Percentiles rank a stretch among this genome's conserved stretches.
Conservation (phyloP, 1,140 invertebrate genomes). For the Parasteatoda tepidariorum region DNA sequence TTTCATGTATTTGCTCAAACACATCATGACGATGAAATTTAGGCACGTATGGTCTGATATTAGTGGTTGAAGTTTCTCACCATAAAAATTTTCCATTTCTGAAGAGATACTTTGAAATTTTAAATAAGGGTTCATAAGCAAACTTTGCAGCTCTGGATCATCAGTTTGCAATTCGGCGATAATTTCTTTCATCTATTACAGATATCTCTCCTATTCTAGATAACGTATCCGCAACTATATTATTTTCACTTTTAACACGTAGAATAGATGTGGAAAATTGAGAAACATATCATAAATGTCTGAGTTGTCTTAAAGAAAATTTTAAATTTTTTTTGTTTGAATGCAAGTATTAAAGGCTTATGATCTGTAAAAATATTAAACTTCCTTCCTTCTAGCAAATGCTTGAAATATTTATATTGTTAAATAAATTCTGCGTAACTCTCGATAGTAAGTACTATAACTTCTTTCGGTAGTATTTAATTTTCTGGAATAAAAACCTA, state of each 20-base stretch:
- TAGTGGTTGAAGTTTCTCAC: background rate
- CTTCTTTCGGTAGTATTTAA: background rate
- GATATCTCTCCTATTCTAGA: constrained; percentile 58
- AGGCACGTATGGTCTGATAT: constrained; percentile 70
- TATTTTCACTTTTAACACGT: background rate
- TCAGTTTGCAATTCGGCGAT: constrained; percentile 15
- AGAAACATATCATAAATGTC: background rate
- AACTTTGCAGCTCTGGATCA: constrained; percentile 36
- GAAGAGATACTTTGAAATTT: background rate
- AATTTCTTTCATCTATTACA: background rate
- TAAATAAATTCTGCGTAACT: background rate
- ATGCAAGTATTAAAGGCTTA: background rate
- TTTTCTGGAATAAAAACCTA: background rate
- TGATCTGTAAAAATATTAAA: background rate
- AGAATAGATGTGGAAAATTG: background rate
- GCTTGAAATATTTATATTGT: background rate
- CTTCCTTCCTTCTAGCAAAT: background rate
- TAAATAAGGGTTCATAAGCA: background rate
- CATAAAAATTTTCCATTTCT: background rate
- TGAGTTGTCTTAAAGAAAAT: background rate
- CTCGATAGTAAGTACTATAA: background rate
- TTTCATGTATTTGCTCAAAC: constrained; percentile 65
- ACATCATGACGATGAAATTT: constrained; percentile 63
- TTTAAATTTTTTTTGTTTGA: background rate
- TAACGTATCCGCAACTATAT: constrained; percentile 21